phyloP scores from a whole-genome alignment of 2,113 vertebrate species.

The Rhinoderma darwinii region DNA sequence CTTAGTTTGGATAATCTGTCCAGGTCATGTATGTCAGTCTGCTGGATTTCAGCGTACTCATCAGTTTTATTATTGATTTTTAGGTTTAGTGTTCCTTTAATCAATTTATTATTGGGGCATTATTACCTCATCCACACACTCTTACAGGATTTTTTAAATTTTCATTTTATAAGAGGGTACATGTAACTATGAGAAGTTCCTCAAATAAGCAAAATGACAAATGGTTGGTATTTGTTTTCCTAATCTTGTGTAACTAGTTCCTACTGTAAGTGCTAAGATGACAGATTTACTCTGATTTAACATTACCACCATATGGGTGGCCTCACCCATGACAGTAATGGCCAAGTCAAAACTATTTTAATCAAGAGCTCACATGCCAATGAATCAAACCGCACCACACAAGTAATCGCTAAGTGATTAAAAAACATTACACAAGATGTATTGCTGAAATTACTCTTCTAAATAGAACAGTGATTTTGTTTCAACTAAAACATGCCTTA shows the following conservation, averaged over 20 bases:
- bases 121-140: background rate
- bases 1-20: too few relatives aligned
- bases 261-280: slow-evolving; percentile 80
- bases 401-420: slow-evolving; percentile 80
- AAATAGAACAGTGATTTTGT: slow-evolving; percentile 66
- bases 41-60: too few relatives aligned
- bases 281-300: slow-evolving; percentile 86
- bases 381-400: slow-evolving; percentile 84
- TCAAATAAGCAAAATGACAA: background rate
- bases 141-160: background rate
- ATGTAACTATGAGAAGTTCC: background rate
- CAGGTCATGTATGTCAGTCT: too few relatives aligned
- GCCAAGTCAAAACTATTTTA: slow-evolving; percentile 74
- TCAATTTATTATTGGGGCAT: background rate
- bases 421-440: slow-evolving; percentile 75
- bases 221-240: slow-evolving; percentile 63
- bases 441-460: slow-evolving; percentile 71
- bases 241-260: slow-evolving; percentile 80
- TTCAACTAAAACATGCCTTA: slow-evolving; percentile 62
- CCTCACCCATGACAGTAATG: slow-evolving; percentile 82
- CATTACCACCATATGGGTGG: slow-evolving; percentile 92
- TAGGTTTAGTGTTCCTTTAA: too few relatives aligned
- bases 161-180: background rate
- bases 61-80: too few relatives aligned
- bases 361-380: slow-evolving; percentile 73